These are phyloP conservation scores for Lasioglossum lativentre DNA, from an alignment of 2,888 invertebrate genomes.

Conservation along the genomic window DNA sequence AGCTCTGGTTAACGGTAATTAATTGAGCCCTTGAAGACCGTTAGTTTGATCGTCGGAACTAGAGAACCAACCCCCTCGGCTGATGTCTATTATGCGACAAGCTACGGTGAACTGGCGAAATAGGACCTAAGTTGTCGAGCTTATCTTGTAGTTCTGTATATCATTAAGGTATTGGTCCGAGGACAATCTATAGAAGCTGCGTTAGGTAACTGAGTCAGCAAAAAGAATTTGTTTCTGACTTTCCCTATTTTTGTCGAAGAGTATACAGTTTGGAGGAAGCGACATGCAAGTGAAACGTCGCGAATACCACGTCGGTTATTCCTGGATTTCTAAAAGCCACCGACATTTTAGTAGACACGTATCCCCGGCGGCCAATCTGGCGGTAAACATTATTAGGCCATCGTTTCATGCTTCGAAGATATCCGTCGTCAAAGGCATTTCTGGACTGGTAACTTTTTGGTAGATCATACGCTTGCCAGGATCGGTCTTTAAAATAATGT, in stretches of 20 bases:
- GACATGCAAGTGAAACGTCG: too few species aligned
- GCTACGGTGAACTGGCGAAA: neutral
- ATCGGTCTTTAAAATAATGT: neutral
- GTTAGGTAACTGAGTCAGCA: too few species aligned
- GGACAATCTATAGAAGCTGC: too few species aligned
- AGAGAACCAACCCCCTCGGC: neutral
- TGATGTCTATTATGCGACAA: neutral
- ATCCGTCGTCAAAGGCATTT: neutral
- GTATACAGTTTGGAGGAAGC: too few species aligned
- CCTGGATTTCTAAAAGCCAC: neutral
- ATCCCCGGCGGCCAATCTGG: slow-evolving; percentile 2
- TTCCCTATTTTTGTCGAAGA: neutral
- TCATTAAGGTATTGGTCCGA: neutral
- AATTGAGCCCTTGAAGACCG: neutral
- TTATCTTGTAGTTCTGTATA: neutral
- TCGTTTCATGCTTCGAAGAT: slow-evolving; percentile 10
- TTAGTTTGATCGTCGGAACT: neutral
- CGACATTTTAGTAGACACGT: neutral
- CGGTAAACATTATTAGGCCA: slow-evolving; percentile 8
- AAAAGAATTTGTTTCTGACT: too few species aligned
- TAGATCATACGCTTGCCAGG: neutral
- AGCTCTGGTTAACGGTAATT: neutral
- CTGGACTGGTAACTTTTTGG: slow-evolving; percentile 11
- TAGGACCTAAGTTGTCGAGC: neutral
- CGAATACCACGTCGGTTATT: neutral